phyloP scores from a whole-genome alignment of 2,888 invertebrate species.

The Hypselothyrea guttata region DNA sequence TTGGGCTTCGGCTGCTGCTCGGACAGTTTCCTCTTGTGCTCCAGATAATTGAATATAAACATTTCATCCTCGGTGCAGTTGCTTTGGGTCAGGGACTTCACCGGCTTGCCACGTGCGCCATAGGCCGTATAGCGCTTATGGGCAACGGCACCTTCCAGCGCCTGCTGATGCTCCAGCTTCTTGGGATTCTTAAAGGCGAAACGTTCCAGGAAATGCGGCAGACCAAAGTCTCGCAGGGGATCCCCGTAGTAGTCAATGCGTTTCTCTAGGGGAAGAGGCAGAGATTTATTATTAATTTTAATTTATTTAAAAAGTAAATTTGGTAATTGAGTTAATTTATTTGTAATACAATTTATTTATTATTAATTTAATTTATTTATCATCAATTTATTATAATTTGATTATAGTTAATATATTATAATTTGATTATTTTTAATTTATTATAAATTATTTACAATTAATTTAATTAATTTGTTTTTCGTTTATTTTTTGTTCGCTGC shows the following conservation, averaged over 20 bases:
- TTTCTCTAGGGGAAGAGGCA: constrained; percentile 83
- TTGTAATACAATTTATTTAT: too few relatives aligned
- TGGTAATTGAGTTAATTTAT: too few relatives aligned
- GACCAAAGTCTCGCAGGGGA: constrained; percentile 95
- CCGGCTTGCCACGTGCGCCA: constrained; percentile 88
- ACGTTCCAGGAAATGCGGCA: constrained; percentile 95
- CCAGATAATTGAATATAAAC: constrained; percentile 85
- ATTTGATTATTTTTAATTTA: too few relatives aligned
- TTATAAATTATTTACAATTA: too few relatives aligned
- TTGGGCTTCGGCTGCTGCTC: constrained; percentile 62
- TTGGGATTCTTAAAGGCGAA: constrained; percentile 98
- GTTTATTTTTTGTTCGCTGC: too few relatives aligned
- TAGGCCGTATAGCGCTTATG: constrained; percentile 87
- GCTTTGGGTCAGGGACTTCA: constrained; percentile 87
- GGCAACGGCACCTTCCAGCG: constrained; percentile 81
- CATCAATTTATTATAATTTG: too few relatives aligned
- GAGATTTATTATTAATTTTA: neutral
- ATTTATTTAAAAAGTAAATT: too few relatives aligned
- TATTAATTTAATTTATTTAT: too few relatives aligned
- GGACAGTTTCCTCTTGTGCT: constrained; percentile 82
- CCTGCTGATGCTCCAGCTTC: constrained; percentile 82
- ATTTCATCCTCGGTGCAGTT: constrained; percentile 95
- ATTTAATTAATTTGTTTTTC: too few relatives aligned
- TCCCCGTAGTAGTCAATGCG: constrained; percentile 94
- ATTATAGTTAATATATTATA: too few relatives aligned